These are phyloP conservation scores for Hylaeus volcanicus DNA, from an alignment of 1,140 invertebrate genomes.

Conservation along the genomic window DNA sequence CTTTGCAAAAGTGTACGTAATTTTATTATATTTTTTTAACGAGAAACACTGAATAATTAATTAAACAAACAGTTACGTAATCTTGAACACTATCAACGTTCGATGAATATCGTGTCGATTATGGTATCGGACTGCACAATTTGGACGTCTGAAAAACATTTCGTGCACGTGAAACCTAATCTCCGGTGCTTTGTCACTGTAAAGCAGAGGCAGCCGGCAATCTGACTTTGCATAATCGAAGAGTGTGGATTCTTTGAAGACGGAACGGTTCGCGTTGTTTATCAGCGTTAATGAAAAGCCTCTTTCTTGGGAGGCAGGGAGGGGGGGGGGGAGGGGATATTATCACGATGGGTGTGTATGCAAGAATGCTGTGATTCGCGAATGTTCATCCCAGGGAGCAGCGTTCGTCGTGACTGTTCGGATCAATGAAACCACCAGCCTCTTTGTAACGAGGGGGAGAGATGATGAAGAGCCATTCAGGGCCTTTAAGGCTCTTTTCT, in stretches of 20 bases:
- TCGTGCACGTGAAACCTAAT: not conserved
- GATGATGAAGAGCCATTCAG: constrained; percentile 36
- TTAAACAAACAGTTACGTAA: no score
- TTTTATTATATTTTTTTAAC: no score
- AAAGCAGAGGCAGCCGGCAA: not conserved
- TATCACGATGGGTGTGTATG: constrained; percentile 16
- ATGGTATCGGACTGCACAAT: no score
- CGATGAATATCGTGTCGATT: not conserved
- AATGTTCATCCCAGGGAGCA: constrained; percentile 19
- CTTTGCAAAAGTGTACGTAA: no score
- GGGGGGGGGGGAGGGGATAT: not conserved
- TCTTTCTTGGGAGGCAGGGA: not conserved
- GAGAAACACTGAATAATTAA: no score
- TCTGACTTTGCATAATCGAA: constrained; percentile 9
- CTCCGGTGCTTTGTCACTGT: not conserved
- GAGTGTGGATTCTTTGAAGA: constrained; percentile 10
- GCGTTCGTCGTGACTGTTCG: constrained; percentile 38
- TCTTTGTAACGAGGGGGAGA: not conserved
- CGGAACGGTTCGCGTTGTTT: constrained; percentile 22
- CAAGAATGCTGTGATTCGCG: constrained; percentile 9
- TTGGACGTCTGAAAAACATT: not conserved
- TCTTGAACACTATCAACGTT: not conserved
- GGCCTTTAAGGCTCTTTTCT: constrained; percentile 56
- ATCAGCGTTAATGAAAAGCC: constrained; percentile 37
- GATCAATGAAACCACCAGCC: constrained; percentile 49